A percentile compares a stretch with the other conserved stretches of the same genome.
These are phyloP conservation scores for Cyphomyrmex costatus DNA, from an alignment of 1,140 invertebrate genomes.

Conservation along the genomic window DNA sequence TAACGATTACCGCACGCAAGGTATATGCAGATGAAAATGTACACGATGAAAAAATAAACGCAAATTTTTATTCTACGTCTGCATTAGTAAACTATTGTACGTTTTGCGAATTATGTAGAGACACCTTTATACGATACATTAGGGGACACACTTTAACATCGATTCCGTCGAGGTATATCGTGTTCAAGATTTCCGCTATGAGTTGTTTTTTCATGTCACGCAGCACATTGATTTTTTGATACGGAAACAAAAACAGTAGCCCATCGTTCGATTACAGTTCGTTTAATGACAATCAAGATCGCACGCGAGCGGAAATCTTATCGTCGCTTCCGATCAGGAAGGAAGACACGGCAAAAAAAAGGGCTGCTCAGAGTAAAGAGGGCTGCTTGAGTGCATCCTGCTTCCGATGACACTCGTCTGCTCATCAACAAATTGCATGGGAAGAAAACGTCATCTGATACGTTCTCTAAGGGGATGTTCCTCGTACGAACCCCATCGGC, in stretches of 20 bases:
- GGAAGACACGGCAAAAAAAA: constrained; percentile 54
- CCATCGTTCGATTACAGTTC: constrained; percentile 21
- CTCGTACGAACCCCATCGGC: constrained; percentile 29
- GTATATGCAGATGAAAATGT: too few relatives aligned
- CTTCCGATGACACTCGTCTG: constrained; percentile 66
- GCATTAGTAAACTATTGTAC: too few relatives aligned
- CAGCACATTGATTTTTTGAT: constrained; percentile 15
- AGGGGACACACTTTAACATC: constrained; percentile 11
- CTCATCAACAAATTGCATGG: constrained; percentile 65
- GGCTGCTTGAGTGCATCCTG: constrained; percentile 62
- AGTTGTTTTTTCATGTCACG: constrained; percentile 20
- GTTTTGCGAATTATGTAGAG: too few relatives aligned
- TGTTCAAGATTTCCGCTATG: constrained; percentile 46
- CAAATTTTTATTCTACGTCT: too few relatives aligned
- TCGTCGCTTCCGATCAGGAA: constrained; percentile 76
- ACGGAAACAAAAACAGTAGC: background rate
- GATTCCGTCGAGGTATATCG: constrained; percentile 14
- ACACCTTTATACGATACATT: background rate
- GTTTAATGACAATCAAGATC: constrained; percentile 58
- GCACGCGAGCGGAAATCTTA: constrained; percentile 78
- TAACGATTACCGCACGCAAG: too few relatives aligned
- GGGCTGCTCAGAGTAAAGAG: background rate
- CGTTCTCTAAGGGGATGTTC: constrained; percentile 1
- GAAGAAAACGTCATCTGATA: constrained; percentile 74
- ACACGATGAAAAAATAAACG: too few relatives aligned